phyloP scores from a whole-genome alignment of 1,140 invertebrate genomes.

The Drosophila prosaltans region DNA sequence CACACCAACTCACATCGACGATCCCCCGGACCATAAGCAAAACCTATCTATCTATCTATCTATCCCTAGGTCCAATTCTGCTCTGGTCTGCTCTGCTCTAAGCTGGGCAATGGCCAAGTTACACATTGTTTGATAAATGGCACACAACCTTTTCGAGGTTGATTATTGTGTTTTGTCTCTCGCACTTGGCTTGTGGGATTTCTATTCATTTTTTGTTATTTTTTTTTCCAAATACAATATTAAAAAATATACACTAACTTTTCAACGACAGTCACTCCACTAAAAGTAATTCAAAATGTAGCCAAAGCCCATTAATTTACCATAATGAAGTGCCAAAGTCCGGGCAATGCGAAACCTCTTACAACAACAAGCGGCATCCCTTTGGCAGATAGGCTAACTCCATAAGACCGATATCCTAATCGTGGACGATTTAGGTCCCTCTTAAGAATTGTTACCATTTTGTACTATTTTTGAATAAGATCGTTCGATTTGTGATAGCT shows the following conservation, averaged over 20 bases:
- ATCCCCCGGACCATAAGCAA: constrained; percentile 34
- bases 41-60: constrained; percentile 18
- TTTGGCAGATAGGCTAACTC: too few relatives aligned
- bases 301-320: neutral
- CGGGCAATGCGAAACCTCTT: too few relatives aligned
- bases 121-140: constrained; percentile 81
- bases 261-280: neutral
- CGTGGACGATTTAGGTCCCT: too few relatives aligned
- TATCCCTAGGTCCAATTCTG: constrained; percentile 38
- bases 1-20: constrained; percentile 48
- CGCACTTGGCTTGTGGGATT: constrained; percentile 60
- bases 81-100: constrained; percentile 24
- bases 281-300: neutral
- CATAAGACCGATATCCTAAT: too few relatives aligned
- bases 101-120: constrained; percentile 63
- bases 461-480: too few relatives aligned
- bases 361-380: too few relatives aligned
- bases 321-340: too few relatives aligned
- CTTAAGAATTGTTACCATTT: too few relatives aligned
- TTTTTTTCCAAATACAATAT: constrained; percentile 23
- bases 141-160: constrained; percentile 81
- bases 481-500: too few relatives aligned
- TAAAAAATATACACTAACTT: constrained; percentile 10
- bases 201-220: constrained; percentile 55
- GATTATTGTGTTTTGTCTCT: constrained; percentile 80